These are phyloP conservation scores for Diadumene lineata DNA, from an alignment of 92 coral and sea anemone species.

Conservation along the genomic window DNA sequence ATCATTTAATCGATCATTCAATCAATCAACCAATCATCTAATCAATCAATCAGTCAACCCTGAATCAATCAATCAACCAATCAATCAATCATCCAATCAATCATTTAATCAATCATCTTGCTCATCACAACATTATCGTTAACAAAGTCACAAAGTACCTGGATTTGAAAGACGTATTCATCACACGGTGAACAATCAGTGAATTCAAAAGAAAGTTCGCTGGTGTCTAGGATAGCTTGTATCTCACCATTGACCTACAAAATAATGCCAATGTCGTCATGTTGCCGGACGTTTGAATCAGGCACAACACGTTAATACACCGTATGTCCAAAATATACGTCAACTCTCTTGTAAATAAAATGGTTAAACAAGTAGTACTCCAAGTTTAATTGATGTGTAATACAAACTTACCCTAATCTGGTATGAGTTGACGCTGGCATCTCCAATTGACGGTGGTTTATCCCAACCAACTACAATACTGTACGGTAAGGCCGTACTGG, in stretches of 20 bases:
- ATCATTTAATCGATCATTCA: no score
- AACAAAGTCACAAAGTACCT: conserved; percentile 40
- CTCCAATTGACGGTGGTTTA: conserved; percentile 74
- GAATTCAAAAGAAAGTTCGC: conserved; percentile 42
- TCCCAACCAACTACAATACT: conserved; percentile 71
- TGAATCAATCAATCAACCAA: no score
- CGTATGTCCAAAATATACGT: no score
- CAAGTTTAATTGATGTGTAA: neutral
- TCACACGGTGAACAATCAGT: conserved; percentile 60
- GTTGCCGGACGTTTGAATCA: no score
- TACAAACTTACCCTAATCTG: conserved; percentile 55
- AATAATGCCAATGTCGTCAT: no score
- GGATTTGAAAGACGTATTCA: conserved; percentile 58
- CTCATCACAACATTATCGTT: neutral
- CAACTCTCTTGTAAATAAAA: no score
- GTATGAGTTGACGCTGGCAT: conserved; percentile 69
- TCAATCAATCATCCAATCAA: neutral
- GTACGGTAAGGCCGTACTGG: conserved; percentile 60
- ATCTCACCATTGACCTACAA: conserved; percentile 57
- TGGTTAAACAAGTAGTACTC: no score
- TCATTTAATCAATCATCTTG: neutral
- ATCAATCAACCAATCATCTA: no score
- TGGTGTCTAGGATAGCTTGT: conserved; percentile 36
- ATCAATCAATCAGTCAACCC: no score
- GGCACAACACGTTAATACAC: no score